Conservation (phyloP, 92 coral and sea anemone genomes). For the Bergia puertoricense region DNA sequence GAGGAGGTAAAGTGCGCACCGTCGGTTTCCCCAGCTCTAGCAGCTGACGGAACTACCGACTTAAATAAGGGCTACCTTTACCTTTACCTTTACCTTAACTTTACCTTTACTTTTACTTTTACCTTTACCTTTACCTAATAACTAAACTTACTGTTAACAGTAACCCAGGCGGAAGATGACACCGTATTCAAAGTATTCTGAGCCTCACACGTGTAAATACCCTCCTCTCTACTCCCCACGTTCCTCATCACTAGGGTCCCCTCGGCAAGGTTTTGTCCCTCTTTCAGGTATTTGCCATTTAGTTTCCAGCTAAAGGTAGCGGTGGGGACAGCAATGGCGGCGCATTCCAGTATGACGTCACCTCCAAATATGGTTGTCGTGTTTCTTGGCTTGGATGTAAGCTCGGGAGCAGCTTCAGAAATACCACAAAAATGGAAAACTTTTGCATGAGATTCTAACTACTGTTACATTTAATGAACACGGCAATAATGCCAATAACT, state of each 20-base stretch:
- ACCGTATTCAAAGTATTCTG: not conserved
- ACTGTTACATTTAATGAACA: too few relatives aligned
- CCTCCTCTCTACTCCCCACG: not conserved
- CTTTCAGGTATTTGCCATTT: not conserved
- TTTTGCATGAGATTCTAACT: too few relatives aligned
- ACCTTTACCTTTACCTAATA: too few relatives aligned
- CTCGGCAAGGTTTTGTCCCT: not conserved
- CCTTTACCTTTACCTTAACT: too few relatives aligned
- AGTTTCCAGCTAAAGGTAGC: not conserved
- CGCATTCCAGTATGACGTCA: not conserved
- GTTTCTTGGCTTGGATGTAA: not conserved
- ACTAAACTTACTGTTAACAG: slow-evolving; percentile 23
- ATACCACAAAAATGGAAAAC: too few relatives aligned
- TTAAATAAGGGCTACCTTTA: too few relatives aligned
- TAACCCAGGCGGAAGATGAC: slow-evolving; percentile 3
- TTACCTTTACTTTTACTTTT: too few relatives aligned
- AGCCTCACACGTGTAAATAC: slow-evolving; percentile 27
- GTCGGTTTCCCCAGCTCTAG: too few relatives aligned
- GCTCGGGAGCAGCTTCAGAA: not conserved
- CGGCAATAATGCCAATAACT: too few relatives aligned
- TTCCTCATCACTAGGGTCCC: not conserved
- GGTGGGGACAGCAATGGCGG: not conserved
- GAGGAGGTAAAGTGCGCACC: too few relatives aligned
- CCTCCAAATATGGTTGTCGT: not conserved
- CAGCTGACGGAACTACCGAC: too few relatives aligned